These are phyloP conservation scores for Cyanoliseus patagonus DNA, from an alignment of 2,113 vertebrate genomes.

Conservation along the genomic window DNA sequence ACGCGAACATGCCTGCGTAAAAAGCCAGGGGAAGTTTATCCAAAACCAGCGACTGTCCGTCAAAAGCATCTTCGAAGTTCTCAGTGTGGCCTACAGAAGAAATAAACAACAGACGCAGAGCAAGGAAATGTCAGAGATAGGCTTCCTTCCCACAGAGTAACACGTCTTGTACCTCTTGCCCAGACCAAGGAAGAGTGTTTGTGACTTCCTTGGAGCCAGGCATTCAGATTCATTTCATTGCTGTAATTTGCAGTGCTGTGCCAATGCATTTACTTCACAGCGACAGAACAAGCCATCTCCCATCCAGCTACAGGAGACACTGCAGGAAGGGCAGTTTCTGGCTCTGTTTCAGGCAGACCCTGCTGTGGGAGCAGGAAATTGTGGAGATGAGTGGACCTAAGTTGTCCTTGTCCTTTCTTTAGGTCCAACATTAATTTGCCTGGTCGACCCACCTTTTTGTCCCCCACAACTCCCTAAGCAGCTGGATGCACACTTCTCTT, in stretches of 20 bases:
- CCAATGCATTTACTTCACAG: background rate
- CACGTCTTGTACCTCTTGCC: background rate
- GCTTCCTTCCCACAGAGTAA: background rate
- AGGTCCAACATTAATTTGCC: background rate
- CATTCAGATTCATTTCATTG: background rate
- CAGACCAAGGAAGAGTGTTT: background rate
- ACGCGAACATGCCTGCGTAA: constrained; percentile 89
- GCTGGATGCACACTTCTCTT: constrained; percentile 1
- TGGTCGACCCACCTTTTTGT: background rate
- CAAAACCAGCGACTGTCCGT: constrained; percentile 68
- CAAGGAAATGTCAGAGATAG: background rate
- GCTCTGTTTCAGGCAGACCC: background rate
- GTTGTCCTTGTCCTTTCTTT: background rate
- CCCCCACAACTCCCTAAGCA: background rate
- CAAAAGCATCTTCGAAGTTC: constrained; percentile 85
- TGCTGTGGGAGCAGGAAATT: background rate
- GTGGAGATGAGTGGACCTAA: accelerated
- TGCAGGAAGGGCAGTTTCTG: background rate
- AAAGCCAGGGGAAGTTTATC: constrained; percentile 86
- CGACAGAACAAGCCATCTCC: background rate
- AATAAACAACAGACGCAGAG: accelerated
- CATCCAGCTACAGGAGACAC: accelerated
- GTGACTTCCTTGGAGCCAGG: background rate
- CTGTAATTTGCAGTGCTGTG: background rate
- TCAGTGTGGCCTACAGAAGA: constrained; percentile 76